Conservation (phyloP, 92 coral and sea anemone species). For the Isaurus tuberculatus region DNA sequence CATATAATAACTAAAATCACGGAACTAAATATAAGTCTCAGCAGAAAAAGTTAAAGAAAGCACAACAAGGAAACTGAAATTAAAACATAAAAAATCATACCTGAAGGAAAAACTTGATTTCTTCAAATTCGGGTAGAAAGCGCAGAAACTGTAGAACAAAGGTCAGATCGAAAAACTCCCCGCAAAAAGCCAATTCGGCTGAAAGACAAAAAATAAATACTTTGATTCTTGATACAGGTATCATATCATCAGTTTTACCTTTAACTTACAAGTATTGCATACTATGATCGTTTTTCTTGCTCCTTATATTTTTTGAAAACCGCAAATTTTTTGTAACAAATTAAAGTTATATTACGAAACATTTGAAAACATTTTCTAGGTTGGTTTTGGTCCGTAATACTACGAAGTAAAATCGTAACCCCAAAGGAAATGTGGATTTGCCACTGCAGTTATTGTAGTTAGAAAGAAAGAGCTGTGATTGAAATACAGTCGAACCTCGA, state of each 20-base stretch:
- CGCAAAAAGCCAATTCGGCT: slow-evolving; percentile 98
- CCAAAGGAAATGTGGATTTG: too few species aligned
- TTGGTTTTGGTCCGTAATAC: too few species aligned
- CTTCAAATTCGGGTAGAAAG: slow-evolving; percentile 95
- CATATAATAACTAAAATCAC: too few species aligned
- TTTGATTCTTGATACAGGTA: not conserved
- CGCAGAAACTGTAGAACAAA: slow-evolving; percentile 84
- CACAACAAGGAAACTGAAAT: not conserved
- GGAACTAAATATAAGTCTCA: not conserved
- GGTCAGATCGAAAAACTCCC: slow-evolving; percentile 93
- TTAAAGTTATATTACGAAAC: too few species aligned
- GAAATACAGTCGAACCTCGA: too few species aligned
- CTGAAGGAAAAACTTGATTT: slow-evolving; percentile 96
- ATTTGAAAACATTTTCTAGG: too few species aligned
- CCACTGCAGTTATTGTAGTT: too few species aligned
- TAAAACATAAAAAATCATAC: slow-evolving; percentile 38
- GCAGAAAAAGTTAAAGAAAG: not conserved
- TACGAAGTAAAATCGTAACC: too few species aligned
- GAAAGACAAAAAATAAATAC: slow-evolving; percentile 19
- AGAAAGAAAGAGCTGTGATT: too few species aligned
- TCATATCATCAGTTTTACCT: not conserved
- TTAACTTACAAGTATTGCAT: too few species aligned
- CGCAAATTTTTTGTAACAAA: not conserved
- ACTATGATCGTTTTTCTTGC: too few species aligned
- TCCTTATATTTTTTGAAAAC: too few species aligned